Conservation (phyloP, 1,140 invertebrate genomes). For the Zaprionus davidi region DNA sequence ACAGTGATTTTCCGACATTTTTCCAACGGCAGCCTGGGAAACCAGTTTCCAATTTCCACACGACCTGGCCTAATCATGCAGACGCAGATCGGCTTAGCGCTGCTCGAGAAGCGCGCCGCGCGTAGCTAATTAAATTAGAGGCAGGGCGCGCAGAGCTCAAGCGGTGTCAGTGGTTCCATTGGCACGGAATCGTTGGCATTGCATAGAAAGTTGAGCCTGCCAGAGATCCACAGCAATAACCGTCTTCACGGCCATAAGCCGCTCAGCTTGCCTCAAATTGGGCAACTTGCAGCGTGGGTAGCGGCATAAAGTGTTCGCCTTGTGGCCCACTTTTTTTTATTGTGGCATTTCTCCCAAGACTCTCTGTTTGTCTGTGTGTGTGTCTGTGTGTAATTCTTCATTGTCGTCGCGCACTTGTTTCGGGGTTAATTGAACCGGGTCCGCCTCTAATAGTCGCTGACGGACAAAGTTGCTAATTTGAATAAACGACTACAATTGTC, state of each 20-base stretch:
- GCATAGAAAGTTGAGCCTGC: slow-evolving; percentile 61
- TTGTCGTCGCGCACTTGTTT: slow-evolving; percentile 58
- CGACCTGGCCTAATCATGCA: slow-evolving; percentile 61
- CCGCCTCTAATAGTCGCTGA: slow-evolving; percentile 17
- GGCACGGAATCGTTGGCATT: slow-evolving; percentile 45
- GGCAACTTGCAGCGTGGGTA: slow-evolving; percentile 31
- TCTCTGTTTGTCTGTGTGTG: not conserved
- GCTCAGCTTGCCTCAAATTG: slow-evolving; percentile 33
- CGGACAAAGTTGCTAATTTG: slow-evolving; percentile 57
- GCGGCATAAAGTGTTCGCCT: slow-evolving; percentile 39
- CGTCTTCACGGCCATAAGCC: slow-evolving; percentile 20
- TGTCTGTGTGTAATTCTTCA: slow-evolving; percentile 57
- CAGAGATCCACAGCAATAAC: slow-evolving; percentile 3
- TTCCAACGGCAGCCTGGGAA: slow-evolving; percentile 51
- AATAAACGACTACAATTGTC: slow-evolving; percentile 60
- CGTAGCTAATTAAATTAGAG: slow-evolving; percentile 75
- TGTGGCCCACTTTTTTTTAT: slow-evolving; percentile 22
- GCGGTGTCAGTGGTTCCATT: slow-evolving; percentile 10
- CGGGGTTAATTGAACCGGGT: slow-evolving; percentile 74
- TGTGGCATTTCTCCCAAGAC: slow-evolving; percentile 37
- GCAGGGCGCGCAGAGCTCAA: slow-evolving; percentile 42
- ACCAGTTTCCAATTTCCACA: slow-evolving; percentile 56
- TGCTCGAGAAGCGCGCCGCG: slow-evolving; percentile 47
- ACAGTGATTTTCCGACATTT: slow-evolving; percentile 56
- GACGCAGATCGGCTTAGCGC: slow-evolving; percentile 39